Percentiles rank a stretch among this genome's conserved stretches.
phyloP scores from a whole-genome alignment of 2,797 vertebrate genomes.

The Acrossocheilus wenchowensis region DNA sequence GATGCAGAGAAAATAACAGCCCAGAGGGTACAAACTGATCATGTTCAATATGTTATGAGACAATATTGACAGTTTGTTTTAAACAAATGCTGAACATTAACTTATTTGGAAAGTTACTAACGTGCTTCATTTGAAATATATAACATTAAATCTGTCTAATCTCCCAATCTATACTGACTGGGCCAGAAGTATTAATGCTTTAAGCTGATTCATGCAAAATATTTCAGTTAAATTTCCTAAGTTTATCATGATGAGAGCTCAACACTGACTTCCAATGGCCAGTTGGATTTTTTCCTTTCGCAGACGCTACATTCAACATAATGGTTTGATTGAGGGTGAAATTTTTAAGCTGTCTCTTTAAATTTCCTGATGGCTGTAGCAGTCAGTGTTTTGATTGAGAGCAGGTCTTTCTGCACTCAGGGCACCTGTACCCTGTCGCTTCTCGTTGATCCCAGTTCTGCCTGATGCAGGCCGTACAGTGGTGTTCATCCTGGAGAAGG shows the following conservation, averaged over 20 bases:
- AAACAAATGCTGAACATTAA: background rate
- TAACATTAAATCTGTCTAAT: background rate
- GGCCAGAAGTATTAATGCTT: background rate
- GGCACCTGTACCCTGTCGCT: background rate
- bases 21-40: background rate
- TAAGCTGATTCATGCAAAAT: background rate
- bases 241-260: background rate
- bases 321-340: background rate
- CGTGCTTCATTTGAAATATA: background rate
- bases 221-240: background rate
- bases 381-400: background rate
- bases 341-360: background rate
- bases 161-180: too few species aligned
- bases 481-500: background rate
- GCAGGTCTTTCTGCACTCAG: background rate
- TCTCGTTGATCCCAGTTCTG: background rate
- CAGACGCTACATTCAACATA: background rate
- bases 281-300: background rate
- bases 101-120: slow-evolving; percentile 10
- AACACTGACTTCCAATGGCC: background rate
- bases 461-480: background rate
- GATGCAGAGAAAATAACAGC: slow-evolving; percentile 14
- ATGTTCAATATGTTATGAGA: background rate
- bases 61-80: background rate
- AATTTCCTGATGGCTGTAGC: background rate